Conservation (phyloP, 2,797 vertebrate species). For the Harpagifer antarcticus region DNA sequence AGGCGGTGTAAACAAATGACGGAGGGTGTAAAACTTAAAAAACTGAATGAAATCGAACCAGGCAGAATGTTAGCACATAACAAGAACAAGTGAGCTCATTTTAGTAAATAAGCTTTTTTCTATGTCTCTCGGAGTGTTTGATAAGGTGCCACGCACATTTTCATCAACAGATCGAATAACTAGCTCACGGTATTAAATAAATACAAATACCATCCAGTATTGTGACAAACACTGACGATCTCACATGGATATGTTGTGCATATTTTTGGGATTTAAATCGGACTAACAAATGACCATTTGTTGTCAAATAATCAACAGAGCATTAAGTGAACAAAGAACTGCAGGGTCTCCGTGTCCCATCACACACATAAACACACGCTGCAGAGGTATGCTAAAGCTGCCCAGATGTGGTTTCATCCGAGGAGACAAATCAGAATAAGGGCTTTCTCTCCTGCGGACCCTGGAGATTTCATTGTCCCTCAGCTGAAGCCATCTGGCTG, state of each 20-base stretch:
- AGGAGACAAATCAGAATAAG: conserved; percentile 63
- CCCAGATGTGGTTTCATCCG: conserved; percentile 69
- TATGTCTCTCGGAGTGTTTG: conserved; percentile 28
- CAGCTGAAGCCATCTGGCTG: conserved; percentile 75
- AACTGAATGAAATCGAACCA: conserved; percentile 37
- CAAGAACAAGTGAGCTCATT: conserved; percentile 50
- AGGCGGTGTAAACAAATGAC: conserved; percentile 34
- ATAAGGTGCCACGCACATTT: conserved; percentile 35
- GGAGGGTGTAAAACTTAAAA: conserved; percentile 1
- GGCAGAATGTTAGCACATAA: conserved; percentile 48
- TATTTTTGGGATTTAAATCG: conserved; percentile 23
- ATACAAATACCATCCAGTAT: conserved; percentile 27
- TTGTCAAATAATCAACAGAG: conserved; percentile 52
- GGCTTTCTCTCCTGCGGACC: conserved; percentile 62
- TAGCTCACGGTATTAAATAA: conserved; percentile 35
- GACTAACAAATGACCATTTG: conserved; percentile 27
- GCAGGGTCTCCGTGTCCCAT: conserved; percentile 13
- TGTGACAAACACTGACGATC: conserved; percentile 31
- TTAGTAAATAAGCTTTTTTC: conserved; percentile 53
- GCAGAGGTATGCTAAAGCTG: conserved; percentile 51
- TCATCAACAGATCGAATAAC: conserved; percentile 36
- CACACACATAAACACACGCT: conserved; percentile 36
- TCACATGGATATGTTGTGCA: conserved; percentile 32
- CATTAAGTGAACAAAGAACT: conserved; percentile 26
- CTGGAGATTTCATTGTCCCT: conserved; percentile 73